These are phyloP conservation scores for Melanostoma mellinum DNA, from an alignment of 2,888 invertebrate species.

Conservation along the genomic window DNA sequence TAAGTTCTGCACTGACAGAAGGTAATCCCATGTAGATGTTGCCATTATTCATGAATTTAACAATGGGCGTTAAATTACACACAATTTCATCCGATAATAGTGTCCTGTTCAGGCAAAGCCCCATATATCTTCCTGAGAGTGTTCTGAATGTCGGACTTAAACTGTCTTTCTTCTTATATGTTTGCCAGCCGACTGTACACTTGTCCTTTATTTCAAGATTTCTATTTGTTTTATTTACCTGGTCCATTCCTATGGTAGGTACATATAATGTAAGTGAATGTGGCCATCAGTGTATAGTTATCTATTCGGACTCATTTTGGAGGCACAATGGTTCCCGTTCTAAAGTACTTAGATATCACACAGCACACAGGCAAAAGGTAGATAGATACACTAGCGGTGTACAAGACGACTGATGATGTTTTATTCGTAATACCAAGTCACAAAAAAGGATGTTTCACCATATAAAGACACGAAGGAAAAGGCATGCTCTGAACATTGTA, in stretches of 20 bases:
- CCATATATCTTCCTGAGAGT: conserved; percentile 65
- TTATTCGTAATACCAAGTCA: conserved; percentile 56
- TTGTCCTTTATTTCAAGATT: conserved; percentile 63
- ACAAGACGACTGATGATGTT: conserved; percentile 62
- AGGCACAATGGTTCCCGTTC: conserved; percentile 35
- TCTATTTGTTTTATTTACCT: conserved; percentile 64
- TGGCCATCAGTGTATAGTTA: conserved; percentile 24
- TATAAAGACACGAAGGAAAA: conserved; percentile 40
- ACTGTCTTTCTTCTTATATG: conserved; percentile 62
- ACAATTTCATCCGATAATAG: conserved; percentile 72
- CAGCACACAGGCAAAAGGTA: conserved; percentile 48
- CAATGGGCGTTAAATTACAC: conserved; percentile 71
- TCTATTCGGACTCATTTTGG: conserved; percentile 55
- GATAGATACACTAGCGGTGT: not conserved
- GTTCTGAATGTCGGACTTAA: conserved; percentile 65
- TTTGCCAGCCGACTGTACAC: conserved; percentile 14
- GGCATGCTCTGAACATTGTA: conserved; percentile 50
- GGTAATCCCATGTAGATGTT: conserved; percentile 63
- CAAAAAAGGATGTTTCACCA: conserved; percentile 51
- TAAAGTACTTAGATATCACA: conserved; percentile 42
- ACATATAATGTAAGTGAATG: not conserved
- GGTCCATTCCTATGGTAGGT: not conserved
- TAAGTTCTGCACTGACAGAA: conserved; percentile 67
- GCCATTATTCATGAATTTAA: conserved; percentile 71
- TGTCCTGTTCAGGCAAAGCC: conserved; percentile 66